Evolutionary conservation across 1,140 invertebrate genomes (phyloP), one percentile per base, ranked within the genome.

Genomic region (Palaemon carinicauda): DNA sequence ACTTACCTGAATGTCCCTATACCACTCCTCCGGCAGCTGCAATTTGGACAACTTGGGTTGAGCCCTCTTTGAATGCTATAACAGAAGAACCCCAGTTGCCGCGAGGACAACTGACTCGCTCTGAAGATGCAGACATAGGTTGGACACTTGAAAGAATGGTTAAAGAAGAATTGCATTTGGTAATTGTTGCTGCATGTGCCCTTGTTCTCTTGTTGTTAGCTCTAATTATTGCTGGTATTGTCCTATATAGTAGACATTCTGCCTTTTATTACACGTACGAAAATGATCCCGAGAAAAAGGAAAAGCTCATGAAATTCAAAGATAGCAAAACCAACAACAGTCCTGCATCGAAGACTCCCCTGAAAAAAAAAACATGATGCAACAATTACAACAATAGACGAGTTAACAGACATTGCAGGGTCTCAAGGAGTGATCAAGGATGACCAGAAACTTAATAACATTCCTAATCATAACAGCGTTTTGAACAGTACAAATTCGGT

Each of bases 181-280:
- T 91, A 7, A 87, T 92, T 1, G 90, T 92, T 33, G 90, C 91
- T 10, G 91, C 90, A 5, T 90, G 91, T 75, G 89, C 90, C 12
- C 89, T 92, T 24, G 89, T 91, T 1, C 88, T 92, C 41, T 80
- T 91, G 12, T 74, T 92, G 10, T 78, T 92, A 7, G 86, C 91
- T 1, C 82, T 91, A 12, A 88, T 92, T 2, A 82, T 91, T 7
- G 89, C 91, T 19, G 90, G 89, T 10, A 65, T 92, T 24, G 89
- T 91, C 29, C 81, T 91, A 31, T 94, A 94, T 31, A 91, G 93
- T 56, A 92, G 94, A 21, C 94, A 95, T 87, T 93, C 94, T 0
- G 94, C 94, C 14, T 93, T 93, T 52, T 96, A 95, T 90, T 95
- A 95, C 90, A 95, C 95, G 0, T 93, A 95, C 90, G 95, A 95